These are phyloP conservation scores for Polypedilum pembai DNA, from an alignment of 1,140 invertebrate species.

Conservation along the genomic window DNA sequence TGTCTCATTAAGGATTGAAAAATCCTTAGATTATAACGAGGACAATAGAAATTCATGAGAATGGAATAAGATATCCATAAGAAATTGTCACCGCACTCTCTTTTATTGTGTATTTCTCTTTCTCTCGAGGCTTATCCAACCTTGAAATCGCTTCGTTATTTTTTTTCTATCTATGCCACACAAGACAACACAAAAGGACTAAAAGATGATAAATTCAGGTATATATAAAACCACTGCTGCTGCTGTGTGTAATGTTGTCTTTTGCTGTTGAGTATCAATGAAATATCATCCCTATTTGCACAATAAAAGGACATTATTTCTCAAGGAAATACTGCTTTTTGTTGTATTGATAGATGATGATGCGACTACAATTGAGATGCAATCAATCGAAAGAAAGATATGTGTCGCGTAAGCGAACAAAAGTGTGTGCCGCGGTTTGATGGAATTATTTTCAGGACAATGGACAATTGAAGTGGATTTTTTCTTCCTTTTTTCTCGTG, in stretches of 20 bases:
- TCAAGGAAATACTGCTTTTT: neutral
- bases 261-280: neutral
- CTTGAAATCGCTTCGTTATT: slow-evolving; percentile 27
- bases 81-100: slow-evolving; percentile 10
- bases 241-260: neutral
- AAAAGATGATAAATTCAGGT: slow-evolving; percentile 1
- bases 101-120: neutral
- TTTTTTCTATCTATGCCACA: neutral
- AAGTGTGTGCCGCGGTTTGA: neutral
- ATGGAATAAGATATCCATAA: slow-evolving; percentile 26
- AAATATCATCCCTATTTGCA: slow-evolving; percentile 23
- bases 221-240: neutral
- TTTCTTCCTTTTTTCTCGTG: neutral
- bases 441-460: slow-evolving; percentile 26
- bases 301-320: slow-evolving; percentile 14
- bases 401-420: slow-evolving; percentile 1
- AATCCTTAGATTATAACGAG: slow-evolving; percentile 7
- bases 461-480: slow-evolving; percentile 8
- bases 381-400: neutral
- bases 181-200: neutral
- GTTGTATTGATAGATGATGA: slow-evolving; percentile 8
- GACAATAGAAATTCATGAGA: neutral
- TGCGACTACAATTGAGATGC: slow-evolving; percentile 21
- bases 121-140: neutral
- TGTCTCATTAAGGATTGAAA: slow-evolving; percentile 23